Evolutionary conservation across 2,797 vertebrate species (phyloP).

Genomic region (Phrynocephalus guinanensis): DNA sequence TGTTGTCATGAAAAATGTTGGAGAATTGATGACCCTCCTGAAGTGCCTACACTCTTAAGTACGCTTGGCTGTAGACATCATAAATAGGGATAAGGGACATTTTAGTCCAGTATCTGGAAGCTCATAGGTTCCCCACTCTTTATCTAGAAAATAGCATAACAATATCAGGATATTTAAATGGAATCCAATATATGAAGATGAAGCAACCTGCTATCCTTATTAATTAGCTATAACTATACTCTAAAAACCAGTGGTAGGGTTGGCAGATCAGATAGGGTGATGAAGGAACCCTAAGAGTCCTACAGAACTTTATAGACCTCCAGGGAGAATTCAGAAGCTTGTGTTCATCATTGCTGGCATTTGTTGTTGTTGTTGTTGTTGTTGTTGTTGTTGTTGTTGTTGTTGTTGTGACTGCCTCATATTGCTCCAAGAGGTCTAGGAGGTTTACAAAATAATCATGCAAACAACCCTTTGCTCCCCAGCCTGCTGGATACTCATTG

Average conservation of each 20-base stretch:
- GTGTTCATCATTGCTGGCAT: too few species aligned
- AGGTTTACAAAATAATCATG: too few species aligned
- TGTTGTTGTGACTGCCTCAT: too few species aligned
- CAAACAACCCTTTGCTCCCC: too few species aligned
- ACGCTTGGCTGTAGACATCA: background rate
- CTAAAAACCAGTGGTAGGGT: background rate
- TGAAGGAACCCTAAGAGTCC: too few species aligned
- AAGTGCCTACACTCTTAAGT: background rate
- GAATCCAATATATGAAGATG: constrained; percentile 7
- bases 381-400: too few species aligned
- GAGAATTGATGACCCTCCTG: background rate
- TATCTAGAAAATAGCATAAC: background rate
- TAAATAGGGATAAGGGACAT: background rate
- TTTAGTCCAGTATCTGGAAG: background rate
- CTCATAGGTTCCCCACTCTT: background rate
- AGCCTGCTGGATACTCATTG: too few species aligned
- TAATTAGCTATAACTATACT: background rate
- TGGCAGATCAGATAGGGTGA: too few species aligned
- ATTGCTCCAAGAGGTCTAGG: too few species aligned
- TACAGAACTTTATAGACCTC: too few species aligned
- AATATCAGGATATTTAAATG: background rate
- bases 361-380: too few species aligned
- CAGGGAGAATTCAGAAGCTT: too few species aligned
- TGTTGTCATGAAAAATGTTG: background rate
- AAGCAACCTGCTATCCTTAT: background rate